Conservation (phyloP, 2,888 invertebrate genomes). For the Blera fallax region DNA sequence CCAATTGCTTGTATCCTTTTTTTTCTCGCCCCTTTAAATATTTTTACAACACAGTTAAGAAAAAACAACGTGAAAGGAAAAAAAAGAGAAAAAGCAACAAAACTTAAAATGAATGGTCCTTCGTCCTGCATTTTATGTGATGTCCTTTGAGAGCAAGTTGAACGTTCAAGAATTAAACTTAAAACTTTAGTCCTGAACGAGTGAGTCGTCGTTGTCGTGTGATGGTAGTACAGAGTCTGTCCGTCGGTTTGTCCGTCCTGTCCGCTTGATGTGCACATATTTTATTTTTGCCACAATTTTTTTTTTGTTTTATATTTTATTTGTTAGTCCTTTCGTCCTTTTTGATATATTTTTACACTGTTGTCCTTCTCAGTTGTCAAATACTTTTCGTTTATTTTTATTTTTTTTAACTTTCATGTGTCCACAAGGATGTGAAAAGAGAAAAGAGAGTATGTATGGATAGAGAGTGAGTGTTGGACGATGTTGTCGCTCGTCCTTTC, state of each 20-base stretch:
- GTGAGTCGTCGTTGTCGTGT: slow-evolving; percentile 64
- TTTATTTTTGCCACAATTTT: slow-evolving; percentile 53
- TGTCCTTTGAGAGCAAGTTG: slow-evolving; percentile 80
- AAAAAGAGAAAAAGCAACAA: slow-evolving; percentile 39
- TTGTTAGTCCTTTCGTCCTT: slow-evolving; percentile 57
- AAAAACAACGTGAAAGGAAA: background rate
- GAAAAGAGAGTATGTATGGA: slow-evolving; percentile 29
- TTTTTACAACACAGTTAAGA: slow-evolving; percentile 52
- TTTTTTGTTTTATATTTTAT: slow-evolving; percentile 25
- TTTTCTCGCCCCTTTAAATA: slow-evolving; percentile 54
- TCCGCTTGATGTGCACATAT: slow-evolving; percentile 70
- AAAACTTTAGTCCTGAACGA: slow-evolving; percentile 74
- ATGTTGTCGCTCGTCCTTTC: slow-evolving; percentile 61
- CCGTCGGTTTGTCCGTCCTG: slow-evolving; percentile 43
- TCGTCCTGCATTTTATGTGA: slow-evolving; percentile 78
- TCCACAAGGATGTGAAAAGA: slow-evolving; percentile 53
- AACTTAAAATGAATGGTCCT: slow-evolving; percentile 76
- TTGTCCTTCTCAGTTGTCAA: slow-evolving; percentile 72
- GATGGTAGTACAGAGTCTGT: slow-evolving; percentile 11
- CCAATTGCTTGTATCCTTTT: slow-evolving; percentile 33
- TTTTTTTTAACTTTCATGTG: slow-evolving; percentile 54
- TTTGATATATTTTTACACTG: slow-evolving; percentile 72
- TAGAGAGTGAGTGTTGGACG: slow-evolving; percentile 40
- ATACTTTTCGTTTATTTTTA: slow-evolving; percentile 24
- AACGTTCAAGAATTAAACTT: slow-evolving; percentile 78